These are phyloP conservation scores for Percopsis transmontana DNA, from an alignment of 2,113 vertebrate genomes.

Conservation along the genomic window DNA sequence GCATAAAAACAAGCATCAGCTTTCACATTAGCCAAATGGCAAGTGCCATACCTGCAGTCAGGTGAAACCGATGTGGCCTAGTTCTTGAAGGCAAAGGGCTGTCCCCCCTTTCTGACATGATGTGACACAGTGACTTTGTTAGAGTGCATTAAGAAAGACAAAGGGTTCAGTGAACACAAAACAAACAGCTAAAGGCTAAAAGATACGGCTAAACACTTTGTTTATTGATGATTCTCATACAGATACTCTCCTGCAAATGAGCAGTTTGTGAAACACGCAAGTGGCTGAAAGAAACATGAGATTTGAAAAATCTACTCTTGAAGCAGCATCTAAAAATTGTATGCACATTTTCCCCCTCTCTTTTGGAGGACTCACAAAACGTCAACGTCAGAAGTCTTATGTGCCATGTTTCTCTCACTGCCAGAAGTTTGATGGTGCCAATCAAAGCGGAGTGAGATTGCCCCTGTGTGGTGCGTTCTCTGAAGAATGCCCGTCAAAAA, in stretches of 20 bases:
- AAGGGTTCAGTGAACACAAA: constrained; percentile 8
- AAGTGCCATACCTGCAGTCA: constrained; percentile 77
- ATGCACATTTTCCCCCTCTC: too few species aligned
- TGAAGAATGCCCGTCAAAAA: constrained; percentile 62
- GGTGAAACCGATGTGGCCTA: constrained; percentile 70
- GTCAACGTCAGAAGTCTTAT: constrained; percentile 34
- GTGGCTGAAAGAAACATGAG: too few species aligned
- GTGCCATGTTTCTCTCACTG: constrained; percentile 22
- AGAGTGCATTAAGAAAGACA: neutral
- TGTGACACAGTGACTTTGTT: too few species aligned
- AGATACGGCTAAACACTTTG: neutral
- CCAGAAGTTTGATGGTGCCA: constrained; percentile 48
- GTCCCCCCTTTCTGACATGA: constrained; percentile 16
- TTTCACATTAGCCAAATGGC: constrained; percentile 76
- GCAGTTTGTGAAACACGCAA: too few species aligned
- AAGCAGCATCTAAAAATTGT: too few species aligned
- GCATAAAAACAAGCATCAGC: constrained; percentile 63
- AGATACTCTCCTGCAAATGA: too few species aligned
- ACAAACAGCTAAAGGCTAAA: neutral
- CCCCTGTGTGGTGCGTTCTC: constrained; percentile 48
- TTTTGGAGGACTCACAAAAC: constrained; percentile 28
- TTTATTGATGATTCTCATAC: too few species aligned
- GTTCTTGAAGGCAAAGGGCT: constrained; percentile 55
- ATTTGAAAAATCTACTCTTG: too few species aligned
- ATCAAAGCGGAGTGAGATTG: constrained; percentile 46